Conservation (phyloP, 2,888 invertebrate genomes). For the Scaptomyza parva region DNA sequence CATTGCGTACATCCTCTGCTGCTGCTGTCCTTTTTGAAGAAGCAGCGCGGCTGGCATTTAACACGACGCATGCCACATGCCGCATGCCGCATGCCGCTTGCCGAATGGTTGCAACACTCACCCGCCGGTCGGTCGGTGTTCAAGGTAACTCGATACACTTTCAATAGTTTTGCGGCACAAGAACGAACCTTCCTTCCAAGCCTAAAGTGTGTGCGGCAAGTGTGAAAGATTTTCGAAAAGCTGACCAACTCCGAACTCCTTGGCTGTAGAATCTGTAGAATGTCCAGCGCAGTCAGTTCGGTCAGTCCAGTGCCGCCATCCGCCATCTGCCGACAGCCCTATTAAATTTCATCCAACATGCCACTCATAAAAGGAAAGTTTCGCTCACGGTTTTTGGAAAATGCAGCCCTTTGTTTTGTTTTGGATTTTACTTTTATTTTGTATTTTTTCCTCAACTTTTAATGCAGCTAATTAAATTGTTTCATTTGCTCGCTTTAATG, state of each 20-base stretch:
- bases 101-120: constrained; percentile 60
- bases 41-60: constrained; percentile 67
- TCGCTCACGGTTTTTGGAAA: constrained; percentile 44
- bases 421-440: constrained; percentile 1
- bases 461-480: constrained; percentile 73
- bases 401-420: constrained; percentile 54
- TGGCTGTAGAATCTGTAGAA: background rate
- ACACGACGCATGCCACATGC: constrained; percentile 54
- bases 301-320: background rate
- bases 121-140: constrained; percentile 47
- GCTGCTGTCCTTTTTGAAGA: constrained; percentile 34
- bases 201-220: constrained; percentile 78
- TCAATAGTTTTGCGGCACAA: constrained; percentile 57
- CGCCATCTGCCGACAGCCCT: constrained; percentile 77
- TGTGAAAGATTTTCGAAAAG: constrained; percentile 71
- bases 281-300: too few species aligned
- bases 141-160: constrained; percentile 70
- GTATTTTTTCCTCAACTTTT: constrained; percentile 16
- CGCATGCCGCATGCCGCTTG: constrained; percentile 23
- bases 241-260: constrained; percentile 50
- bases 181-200: constrained; percentile 26
- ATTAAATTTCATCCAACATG: constrained; percentile 61
- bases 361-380: constrained; percentile 64
- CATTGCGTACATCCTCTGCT: constrained; percentile 16
- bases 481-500: constrained; percentile 62